These are phyloP conservation scores for Halocaridina rubra DNA, from an alignment of 2,888 invertebrate genomes.

Conservation along the genomic window DNA sequence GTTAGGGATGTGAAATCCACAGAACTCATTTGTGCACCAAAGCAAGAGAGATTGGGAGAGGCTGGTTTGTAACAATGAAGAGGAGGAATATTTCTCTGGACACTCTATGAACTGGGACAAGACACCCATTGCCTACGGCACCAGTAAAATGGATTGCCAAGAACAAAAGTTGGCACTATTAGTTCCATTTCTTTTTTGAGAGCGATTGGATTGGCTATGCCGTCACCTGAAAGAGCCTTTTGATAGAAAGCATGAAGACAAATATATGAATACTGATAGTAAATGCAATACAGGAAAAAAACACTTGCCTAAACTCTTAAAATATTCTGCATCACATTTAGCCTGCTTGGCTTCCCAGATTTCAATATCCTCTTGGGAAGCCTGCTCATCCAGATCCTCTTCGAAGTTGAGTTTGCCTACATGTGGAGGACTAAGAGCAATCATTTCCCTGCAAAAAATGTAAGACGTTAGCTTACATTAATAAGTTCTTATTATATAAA, in stretches of 20 bases:
- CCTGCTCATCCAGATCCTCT: background rate
- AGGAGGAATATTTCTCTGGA: too few relatives aligned
- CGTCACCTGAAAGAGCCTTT: background rate
- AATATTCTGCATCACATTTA: background rate
- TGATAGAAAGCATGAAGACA: background rate
- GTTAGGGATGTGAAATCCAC: too few relatives aligned
- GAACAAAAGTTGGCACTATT: too few relatives aligned
- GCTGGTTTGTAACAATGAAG: too few relatives aligned
- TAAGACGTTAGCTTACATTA: too few relatives aligned
- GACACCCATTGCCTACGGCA: too few relatives aligned
- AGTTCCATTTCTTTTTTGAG: too few relatives aligned
- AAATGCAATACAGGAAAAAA: background rate
- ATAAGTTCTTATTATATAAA: too few relatives aligned
- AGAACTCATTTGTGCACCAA: too few relatives aligned
- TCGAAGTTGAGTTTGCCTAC: slow-evolving; percentile 9
- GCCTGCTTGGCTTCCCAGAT: background rate
- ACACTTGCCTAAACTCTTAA: slow-evolving; percentile 16
- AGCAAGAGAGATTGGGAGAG: too few relatives aligned
- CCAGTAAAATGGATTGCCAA: too few relatives aligned
- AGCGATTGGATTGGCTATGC: background rate
- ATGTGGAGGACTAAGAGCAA: slow-evolving; percentile 32
- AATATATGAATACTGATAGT: background rate
- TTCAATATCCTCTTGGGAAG: background rate
- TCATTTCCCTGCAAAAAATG: slow-evolving; percentile 43
- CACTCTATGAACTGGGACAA: too few relatives aligned